Percentiles rank a stretch among this genome's conserved stretches.
phyloP scores from a whole-genome alignment of 2,888 invertebrate species.

The Sinodicranocentrus sp. region DNA sequence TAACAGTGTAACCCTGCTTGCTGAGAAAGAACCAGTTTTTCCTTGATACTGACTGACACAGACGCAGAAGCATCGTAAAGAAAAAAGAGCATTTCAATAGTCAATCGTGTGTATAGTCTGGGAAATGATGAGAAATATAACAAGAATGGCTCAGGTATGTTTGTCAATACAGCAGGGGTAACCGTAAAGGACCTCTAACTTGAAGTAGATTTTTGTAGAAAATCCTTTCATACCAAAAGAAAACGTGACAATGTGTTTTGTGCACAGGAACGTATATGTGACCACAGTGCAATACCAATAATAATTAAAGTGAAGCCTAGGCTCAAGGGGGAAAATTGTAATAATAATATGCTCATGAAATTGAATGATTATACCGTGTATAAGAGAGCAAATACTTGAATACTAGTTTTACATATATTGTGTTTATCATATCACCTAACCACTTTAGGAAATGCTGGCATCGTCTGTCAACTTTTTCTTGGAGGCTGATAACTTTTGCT shows the following conservation, averaged over 20 bases:
- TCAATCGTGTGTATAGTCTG: too few relatives aligned
- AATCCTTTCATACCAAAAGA: not conserved
- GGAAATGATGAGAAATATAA: slow-evolving; percentile 9
- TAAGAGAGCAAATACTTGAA: slow-evolving; percentile 12
- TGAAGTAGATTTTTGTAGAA: not conserved
- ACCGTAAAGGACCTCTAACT: too few relatives aligned
- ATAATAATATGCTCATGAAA: not conserved
- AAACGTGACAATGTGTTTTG: not conserved
- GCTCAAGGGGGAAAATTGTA: not conserved
- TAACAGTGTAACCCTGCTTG: not conserved
- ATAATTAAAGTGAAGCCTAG: slow-evolving; percentile 45
- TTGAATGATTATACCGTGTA: not conserved
- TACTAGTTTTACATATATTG: slow-evolving; percentile 32
- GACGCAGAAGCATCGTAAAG: too few relatives aligned
- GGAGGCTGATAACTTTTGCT: slow-evolving; percentile 49
- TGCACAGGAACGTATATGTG: not conserved
- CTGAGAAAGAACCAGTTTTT: slow-evolving; percentile 28
- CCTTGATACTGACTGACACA: slow-evolving; percentile 37
- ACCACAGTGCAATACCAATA: slow-evolving; percentile 18
- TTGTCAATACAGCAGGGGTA: too few relatives aligned
- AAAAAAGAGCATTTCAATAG: not conserved
- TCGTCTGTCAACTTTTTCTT: slow-evolving; percentile 4
- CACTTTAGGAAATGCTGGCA: slow-evolving; percentile 38
- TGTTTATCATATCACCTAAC: slow-evolving; percentile 27
- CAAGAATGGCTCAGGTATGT: not conserved